Base-by-base conservation (phyloP, 2,888 invertebrate genomes). In the Luffia ferchaultella region DNA sequence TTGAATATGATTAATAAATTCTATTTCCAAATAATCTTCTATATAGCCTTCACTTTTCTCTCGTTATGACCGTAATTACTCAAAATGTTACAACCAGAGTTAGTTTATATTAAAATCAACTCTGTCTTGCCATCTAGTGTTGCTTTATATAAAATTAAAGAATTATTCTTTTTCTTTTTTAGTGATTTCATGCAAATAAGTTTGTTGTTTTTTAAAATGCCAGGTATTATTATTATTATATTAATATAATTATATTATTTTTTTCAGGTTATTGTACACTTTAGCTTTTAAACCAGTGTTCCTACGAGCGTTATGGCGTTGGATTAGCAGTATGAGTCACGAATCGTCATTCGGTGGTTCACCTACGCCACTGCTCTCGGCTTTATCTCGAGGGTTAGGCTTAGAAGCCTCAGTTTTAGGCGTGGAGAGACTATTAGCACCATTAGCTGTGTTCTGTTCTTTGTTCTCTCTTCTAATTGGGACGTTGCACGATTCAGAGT, bases 401-500 rank as follows among this genome's bases (percentile, higher is more conserved):
- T 74, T 87, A 2, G 83, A 85, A 17, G 60, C 71, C 50, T 76
- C 87, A 1, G 82, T 85, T 5, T 84, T 85, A 15, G 90, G 91
- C 54, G 87, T 90, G 2, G 86, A 89, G 16, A 85, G 87, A 15
- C 87, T 95, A 16, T 85, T 95, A 12, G 93, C 95, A 1, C 86
- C 93, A 1, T 67, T 96, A 40, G 92, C 93, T 0, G 90, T 93
- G 1, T 96, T 96, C 73, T 94, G 94, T 66, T 90, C 93, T 1
- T 76, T 95, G 1, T 93, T 94, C 67, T 91, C 91, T 44, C 84
- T 93, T 42, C 80, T 94, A 2, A 87, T 96, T 47, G 90, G 93
- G 0, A 95, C 95, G 0, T 70, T 96, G 20, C 94, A 96, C 61
- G 96, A 96, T 66, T 90, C 90, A 0, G 96, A 96, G 73, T 95